Percentiles rank a stretch among this genome's conserved stretches.
Evolutionary conservation across 2,113 vertebrate genomes (phyloP).

Genomic region (Oreochromis aureus): DNA sequence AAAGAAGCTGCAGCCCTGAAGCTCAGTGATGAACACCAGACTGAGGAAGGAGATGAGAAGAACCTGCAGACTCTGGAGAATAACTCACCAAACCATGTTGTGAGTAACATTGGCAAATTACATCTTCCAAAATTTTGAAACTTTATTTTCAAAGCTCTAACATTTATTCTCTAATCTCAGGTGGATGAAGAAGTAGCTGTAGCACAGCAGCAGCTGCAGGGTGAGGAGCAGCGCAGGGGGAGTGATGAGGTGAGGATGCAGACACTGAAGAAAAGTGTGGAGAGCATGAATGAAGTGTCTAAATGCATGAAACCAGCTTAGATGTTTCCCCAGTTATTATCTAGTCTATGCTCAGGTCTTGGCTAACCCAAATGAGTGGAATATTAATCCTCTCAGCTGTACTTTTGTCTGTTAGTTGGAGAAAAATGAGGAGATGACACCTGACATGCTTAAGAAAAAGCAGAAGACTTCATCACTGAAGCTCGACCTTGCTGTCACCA

Average conservation of each 20-base stretch:
- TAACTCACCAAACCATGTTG: accelerated
- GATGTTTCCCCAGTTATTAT: neutral
- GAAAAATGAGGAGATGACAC: neutral
- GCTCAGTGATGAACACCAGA: accelerated
- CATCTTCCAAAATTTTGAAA: accelerated
- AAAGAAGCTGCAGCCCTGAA: neutral
- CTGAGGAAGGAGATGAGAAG: accelerated
- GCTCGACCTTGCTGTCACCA: neutral
- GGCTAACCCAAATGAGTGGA: neutral
- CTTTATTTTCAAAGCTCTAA: neutral
- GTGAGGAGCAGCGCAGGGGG: accelerated
- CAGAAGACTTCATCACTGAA: neutral
- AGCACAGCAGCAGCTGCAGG: accelerated
- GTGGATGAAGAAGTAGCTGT: accelerated
- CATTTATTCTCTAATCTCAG: neutral
- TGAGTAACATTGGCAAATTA: accelerated
- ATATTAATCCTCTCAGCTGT: neutral
- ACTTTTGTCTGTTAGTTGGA: neutral
- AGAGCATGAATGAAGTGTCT: accelerated
- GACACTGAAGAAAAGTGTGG: accelerated
- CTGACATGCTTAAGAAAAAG: neutral
- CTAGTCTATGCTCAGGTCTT: too few species aligned
- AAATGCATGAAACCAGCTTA: neutral
- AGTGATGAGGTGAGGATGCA: neutral
- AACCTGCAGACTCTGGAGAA: neutral